Base-by-base conservation (phyloP, 2,113 vertebrate species). In the Salvelinus namaycush region DNA sequence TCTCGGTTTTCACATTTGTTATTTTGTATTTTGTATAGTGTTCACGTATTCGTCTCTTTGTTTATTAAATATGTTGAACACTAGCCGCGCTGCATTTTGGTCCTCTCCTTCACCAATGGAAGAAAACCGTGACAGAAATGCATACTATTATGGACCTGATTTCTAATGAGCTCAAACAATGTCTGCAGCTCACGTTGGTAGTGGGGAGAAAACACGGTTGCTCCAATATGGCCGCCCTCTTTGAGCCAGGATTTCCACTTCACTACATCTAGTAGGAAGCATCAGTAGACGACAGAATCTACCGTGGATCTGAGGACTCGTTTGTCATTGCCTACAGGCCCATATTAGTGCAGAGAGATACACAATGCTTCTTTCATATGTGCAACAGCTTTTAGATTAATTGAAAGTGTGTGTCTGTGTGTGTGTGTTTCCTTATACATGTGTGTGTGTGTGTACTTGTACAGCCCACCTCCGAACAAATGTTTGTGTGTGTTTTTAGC, bases 401-500 rank as follows among this genome's bases (percentile, higher is more conserved):
- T 14, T 54, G 34, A 34, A 12, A 3, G 14, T 54, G 51, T 54
- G 51, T 57, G 51, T 57, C 16, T 57, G 51, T 57, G 51, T 57
- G 51, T 57, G 51, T 57, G 51, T 57, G 51, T 57, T 20, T 57
- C 4, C 6, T 1, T 57, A 7, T 20, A 9, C 27, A 4, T 26
- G 26, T 66, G 26, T 66, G 64, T 44, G 39, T 29, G 49, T 11
- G 5, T 16, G 31, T 67, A 20, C 9, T 34, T 68, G 60, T 5
- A 4, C 12, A 22, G 65, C 48, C 79, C 60, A 66, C 80, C 31
- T 73, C 74, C 27, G 70, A 83, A 75, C 73, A 75, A 70, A 76
- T 44, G 64, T 75, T 84, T 81, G 73, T 76, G 51, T 83, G 76
- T 74, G 73, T 72, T 83, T 77, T 81, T 75, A 81, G 86, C 68